Evolutionary conservation across 1,140 invertebrate genomes (phyloP).

Genomic region (Cydia splendana): DNA sequence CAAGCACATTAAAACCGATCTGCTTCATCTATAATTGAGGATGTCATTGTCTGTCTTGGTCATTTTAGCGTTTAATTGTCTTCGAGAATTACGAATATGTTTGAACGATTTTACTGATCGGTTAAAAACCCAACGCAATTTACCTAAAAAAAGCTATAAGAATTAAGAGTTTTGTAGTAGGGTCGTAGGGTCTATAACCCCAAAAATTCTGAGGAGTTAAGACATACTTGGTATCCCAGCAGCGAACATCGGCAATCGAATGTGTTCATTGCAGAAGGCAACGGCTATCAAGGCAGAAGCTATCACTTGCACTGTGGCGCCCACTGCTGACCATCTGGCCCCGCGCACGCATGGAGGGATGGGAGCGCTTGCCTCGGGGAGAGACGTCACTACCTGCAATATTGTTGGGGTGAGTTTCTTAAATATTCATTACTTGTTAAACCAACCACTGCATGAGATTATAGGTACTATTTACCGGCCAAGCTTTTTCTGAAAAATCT

Average conservation of each 20-base stretch:
- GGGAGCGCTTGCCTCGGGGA: conserved; percentile 66
- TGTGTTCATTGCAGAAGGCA: conserved; percentile 63
- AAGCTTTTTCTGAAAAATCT: too few species aligned
- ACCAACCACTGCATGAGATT: too few species aligned
- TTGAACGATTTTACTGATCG: background rate
- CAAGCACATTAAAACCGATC: too few species aligned
- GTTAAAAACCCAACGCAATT: background rate
- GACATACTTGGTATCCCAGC: conserved; percentile 64
- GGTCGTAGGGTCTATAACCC: too few species aligned
- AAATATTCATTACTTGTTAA: too few species aligned
- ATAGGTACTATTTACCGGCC: too few species aligned
- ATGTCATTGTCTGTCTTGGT: background rate
- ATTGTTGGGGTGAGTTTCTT: background rate
- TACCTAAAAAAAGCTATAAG: background rate
- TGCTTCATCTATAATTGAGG: background rate
- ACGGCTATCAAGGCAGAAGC: conserved; percentile 64
- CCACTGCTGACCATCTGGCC: conserved; percentile 60
- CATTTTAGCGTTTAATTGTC: background rate
- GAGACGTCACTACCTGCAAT: conserved; percentile 71
- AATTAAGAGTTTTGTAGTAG: too few species aligned
- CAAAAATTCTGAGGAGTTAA: background rate
- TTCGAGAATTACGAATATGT: background rate
- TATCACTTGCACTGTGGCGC: conserved; percentile 58
- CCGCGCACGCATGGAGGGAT: conserved; percentile 59
- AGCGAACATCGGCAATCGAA: conserved; percentile 61